Evolutionary conservation across 2,113 vertebrate genomes (phyloP).

Genomic region (Thamnophis sirtalis): DNA sequence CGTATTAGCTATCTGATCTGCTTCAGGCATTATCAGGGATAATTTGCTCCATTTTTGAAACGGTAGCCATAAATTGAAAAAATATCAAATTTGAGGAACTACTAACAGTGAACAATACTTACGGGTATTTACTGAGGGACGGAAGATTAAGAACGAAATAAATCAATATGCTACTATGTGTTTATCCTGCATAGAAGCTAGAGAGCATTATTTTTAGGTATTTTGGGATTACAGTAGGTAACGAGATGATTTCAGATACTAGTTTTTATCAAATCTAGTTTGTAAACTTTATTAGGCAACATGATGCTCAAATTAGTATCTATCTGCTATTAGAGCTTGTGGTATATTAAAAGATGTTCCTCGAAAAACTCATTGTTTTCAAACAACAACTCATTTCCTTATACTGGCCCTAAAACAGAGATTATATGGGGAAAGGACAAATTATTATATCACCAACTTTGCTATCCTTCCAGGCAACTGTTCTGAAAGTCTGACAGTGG

Average conservation of each 20-base stretch:
- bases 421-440: not conserved
- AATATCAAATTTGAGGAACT: constrained; percentile 45
- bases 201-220: not conserved
- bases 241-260: not conserved
- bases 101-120: constrained; percentile 50
- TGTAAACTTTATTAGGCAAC: not conserved
- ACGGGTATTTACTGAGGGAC: not conserved
- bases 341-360: not conserved
- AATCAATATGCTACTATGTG: constrained; percentile 33
- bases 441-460: not conserved
- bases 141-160: constrained; percentile 49
- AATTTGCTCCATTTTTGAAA: constrained; percentile 52
- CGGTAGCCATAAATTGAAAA: constrained; percentile 43
- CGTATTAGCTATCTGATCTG: constrained; percentile 26
- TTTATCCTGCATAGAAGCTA: constrained; percentile 43
- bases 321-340: not conserved
- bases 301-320: not conserved
- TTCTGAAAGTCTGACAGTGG: not conserved
- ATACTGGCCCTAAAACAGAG: not conserved
- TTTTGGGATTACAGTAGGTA: constrained; percentile 34
- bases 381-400: not conserved
- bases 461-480: not conserved
- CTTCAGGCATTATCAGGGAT: constrained; percentile 38
- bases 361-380: not conserved
- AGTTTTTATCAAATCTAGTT: not conserved